Percentiles rank a stretch among this genome's conserved stretches.
Conservation (phyloP, 2,113 vertebrate species). For the Picathartes gymnocephalus region DNA sequence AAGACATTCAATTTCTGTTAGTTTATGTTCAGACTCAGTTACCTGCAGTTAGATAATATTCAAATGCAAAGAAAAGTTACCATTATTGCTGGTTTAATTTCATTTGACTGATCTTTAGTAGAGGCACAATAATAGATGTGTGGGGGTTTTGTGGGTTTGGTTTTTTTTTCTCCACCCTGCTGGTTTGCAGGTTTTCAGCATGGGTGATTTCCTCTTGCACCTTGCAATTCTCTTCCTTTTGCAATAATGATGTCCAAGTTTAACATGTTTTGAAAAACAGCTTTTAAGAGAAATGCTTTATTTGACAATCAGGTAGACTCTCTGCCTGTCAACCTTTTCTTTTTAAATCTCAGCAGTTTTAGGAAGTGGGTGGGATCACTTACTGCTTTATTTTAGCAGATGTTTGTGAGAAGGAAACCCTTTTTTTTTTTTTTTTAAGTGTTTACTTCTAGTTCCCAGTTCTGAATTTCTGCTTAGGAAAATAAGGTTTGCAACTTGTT, state of each 20-base stretch:
- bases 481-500: background rate
- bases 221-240: background rate
- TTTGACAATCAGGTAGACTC: background rate
- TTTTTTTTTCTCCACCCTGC: background rate
- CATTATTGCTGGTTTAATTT: background rate
- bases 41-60: background rate
- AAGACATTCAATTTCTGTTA: background rate
- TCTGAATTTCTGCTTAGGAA: background rate
- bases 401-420: background rate
- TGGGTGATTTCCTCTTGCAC: background rate
- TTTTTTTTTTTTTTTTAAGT: background rate
- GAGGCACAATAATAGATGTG: background rate
- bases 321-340: background rate
- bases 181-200: background rate
- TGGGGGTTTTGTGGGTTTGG: background rate
- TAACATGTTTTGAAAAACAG: background rate
- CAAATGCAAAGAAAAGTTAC: background rate
- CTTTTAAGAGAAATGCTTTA: background rate
- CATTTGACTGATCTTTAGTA: background rate
- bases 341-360: background rate
- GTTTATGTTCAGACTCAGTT: background rate
- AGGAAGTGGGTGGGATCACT: background rate
- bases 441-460: background rate
- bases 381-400: background rate
- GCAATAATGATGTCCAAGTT: background rate